Evolutionary conservation across 2,888 invertebrate genomes (phyloP).

Genomic region (Agapetus fuscipes): DNA sequence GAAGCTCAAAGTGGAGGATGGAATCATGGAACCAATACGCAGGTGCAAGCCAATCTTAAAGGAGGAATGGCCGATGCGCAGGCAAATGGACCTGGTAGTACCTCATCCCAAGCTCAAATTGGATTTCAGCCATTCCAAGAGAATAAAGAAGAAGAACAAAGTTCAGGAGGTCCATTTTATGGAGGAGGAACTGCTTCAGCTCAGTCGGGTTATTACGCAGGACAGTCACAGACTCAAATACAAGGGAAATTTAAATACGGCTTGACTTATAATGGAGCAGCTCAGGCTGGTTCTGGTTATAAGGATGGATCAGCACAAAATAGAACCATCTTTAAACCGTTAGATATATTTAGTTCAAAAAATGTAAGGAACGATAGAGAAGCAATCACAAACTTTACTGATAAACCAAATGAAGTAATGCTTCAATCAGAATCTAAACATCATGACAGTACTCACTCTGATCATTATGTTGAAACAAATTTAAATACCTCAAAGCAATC

Average conservation of each 20-base stretch:
- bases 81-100: conserved; percentile 73
- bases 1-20: conserved; percentile 65
- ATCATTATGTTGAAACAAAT: conserved; percentile 37
- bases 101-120: conserved; percentile 82
- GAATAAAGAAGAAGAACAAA: conserved; percentile 30
- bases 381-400: conserved; percentile 6
- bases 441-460: conserved; percentile 32
- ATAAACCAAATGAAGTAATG: conserved; percentile 24
- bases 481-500: too few relatives aligned
- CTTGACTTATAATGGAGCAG: conserved; percentile 68
- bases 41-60: conserved; percentile 71
- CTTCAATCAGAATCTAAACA: conserved; percentile 28
- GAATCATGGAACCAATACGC: conserved; percentile 67
- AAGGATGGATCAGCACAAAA: conserved; percentile 40
- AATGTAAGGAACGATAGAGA: conserved; percentile 12
- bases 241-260: conserved; percentile 73
- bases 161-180: conserved; percentile 49
- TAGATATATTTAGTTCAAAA: conserved; percentile 15
- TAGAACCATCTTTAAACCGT: conserved; percentile 24
- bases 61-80: conserved; percentile 82
- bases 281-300: conserved; percentile 71
- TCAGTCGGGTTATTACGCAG: conserved; percentile 63
- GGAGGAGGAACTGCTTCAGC: conserved; percentile 73
- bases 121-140: conserved; percentile 70
- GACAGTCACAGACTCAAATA: conserved; percentile 75